These are phyloP conservation scores for Lithophane semibrunnea DNA, from an alignment of 2,888 invertebrate genomes.

Conservation along the genomic window DNA sequence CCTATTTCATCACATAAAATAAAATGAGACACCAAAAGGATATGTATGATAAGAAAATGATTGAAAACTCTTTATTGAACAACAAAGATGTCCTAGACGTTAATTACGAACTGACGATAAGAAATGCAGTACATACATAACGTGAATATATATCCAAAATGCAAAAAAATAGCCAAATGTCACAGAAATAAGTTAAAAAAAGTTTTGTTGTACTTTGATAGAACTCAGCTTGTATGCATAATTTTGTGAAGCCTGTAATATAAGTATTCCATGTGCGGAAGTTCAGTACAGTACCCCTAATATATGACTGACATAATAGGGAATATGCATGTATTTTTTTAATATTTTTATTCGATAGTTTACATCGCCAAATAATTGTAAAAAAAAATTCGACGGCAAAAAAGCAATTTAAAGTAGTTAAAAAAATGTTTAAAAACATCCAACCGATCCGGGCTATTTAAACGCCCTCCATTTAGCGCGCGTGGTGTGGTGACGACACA, in stretches of 20 bases:
- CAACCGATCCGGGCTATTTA: no score
- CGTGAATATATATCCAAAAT: no score
- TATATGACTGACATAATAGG: neutral
- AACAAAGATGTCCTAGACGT: no score
- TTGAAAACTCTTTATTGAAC: neutral
- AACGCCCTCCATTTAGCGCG: no score
- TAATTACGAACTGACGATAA: neutral
- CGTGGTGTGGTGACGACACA: no score
- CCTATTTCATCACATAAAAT: neutral
- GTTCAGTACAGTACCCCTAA: neutral
- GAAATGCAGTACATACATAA: neutral
- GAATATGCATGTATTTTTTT: no score
- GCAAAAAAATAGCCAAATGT: neutral
- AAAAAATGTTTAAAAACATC: no score
- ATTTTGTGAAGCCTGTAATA: neutral
- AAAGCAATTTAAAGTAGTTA: no score
- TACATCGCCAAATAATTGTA: no score
- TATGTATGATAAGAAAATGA: neutral
- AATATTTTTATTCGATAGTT: no score
- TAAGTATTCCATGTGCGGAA: neutral
- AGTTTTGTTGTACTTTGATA: neutral
- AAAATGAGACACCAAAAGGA: slow-evolving; percentile 7
- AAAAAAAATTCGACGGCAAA: no score
- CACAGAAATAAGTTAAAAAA: neutral
- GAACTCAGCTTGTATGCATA: neutral